Base-by-base conservation (phyloP, 2,113 vertebrate genomes). In the Pseudopodoces humilis region DNA sequence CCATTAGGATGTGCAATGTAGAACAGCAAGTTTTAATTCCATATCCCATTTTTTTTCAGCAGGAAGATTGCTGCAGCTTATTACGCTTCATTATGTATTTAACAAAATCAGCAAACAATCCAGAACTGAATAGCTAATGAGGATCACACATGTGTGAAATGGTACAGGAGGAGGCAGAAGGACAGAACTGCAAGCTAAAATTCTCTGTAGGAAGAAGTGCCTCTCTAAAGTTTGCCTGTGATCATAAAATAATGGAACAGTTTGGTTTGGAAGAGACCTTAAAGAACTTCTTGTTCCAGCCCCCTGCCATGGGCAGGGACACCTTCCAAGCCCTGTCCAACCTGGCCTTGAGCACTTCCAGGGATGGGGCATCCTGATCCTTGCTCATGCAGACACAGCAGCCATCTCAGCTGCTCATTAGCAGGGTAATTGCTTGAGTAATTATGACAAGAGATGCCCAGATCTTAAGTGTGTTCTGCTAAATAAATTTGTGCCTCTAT, bases 81-180 rank as follows among this genome's bases (percentile, higher is more conserved):
- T 86, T 94, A 37, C 4, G 6, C 47, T 39, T 90, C 68, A 67
- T 90, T 92, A 81, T 50, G 43, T n/a, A 28, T 94, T 83, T 86
- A 94, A 35, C 64, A 70, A 81, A 94, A 90, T 81, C 83, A 88
- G 49, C 68, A 92, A 93, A 92, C 80, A 92, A 67, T 65, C 84
- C 71, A 88, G 33, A 77, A 25, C 50, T 53, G 68, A 92, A 62
- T 72, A 30, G 17, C 65, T 91, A 12, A 91, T 31, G 31, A 84
- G 81, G 63, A 56, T 46, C 84, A 64, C n/a, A 84, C 55, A 43
- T 2, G 2, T 21, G n/a, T 76, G 83, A 58, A 88, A 59, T 2
- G 2, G 41, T 31, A 11, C 50, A 67, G 59, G 37, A 76, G 24
- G 71, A 74, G 25, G 44, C 67, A 65, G 35, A 52, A 90, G 12